Evolutionary conservation across 92 coral and sea anemone species (phyloP), one percentile per base, ranked within the genome.

Genomic region (Scolanthus callimorphus): DNA sequence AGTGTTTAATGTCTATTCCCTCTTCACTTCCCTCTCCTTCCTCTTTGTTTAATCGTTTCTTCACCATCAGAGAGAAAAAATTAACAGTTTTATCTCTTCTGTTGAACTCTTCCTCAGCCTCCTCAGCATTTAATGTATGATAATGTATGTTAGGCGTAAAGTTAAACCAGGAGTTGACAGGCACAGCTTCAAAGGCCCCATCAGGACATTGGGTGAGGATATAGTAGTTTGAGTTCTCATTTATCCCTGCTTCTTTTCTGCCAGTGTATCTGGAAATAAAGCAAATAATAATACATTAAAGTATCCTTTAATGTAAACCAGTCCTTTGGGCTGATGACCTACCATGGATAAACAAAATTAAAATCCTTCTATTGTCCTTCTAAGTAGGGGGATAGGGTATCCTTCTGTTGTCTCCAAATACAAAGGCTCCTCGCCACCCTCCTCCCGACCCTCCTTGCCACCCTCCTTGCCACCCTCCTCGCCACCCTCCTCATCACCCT

Each of bases 131-230:
- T 51, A 94, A 69, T 1, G 99, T 94, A 3, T 81, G 73, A 62
- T 94, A 89, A 25, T 73, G 88, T 22, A 94, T 94, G 58, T 80
- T 85, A n/a, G 89, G 96, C 2, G 90, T 89, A 60, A 94, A 94
- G 39, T 83, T 89, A 65, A 77, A 94, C 90, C 91, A 85, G 25
- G 88, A 71, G 41, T 80, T 74, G 28, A 94, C 96, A 0, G 99
- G 99, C 2, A 71, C 83, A 20, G 99, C 99, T 59, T 94, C 96
- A 66, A 94, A 94, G 31, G 99, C 90, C 0, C 98, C 98, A 47
- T 94, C 99, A 28, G 80, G 80, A 25, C 88, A 81, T 71, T 94
- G 96, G 1, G 99, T 86, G 23, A 94, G 71, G 47, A 94, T 74
- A 58, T 94, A 94, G 55, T 94, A 94, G 0, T 88, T 80, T 1